These are phyloP conservation scores for Acropternis orthonyx DNA, from an alignment of 2,797 vertebrate genomes.

Conservation along the genomic window DNA sequence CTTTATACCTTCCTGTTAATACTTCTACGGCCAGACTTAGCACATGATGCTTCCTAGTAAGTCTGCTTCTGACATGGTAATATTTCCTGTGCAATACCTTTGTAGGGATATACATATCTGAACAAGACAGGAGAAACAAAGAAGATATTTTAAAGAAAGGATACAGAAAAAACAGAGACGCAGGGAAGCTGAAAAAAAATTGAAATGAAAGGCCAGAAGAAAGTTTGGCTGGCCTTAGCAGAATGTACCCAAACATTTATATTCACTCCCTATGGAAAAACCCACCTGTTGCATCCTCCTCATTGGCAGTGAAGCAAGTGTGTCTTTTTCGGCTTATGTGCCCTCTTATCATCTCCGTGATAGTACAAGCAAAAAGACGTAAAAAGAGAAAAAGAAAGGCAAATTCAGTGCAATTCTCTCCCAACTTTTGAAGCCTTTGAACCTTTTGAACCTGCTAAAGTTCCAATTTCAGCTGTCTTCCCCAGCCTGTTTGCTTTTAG, in stretches of 20 bases:
- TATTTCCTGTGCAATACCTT: background rate
- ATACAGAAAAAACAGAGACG: background rate
- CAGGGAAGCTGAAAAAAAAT: background rate
- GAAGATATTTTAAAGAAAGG: background rate
- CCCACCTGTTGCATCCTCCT: background rate
- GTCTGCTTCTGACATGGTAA: background rate
- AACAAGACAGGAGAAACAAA: background rate
- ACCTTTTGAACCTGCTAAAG: too few relatives aligned
- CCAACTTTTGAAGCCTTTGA: too few relatives aligned
- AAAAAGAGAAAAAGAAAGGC: background rate
- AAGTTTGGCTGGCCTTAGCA: background rate
- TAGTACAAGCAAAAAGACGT: background rate
- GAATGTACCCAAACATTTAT: background rate
- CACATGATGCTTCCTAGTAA: background rate
- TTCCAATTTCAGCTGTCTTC: background rate
- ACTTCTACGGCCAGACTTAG: background rate
- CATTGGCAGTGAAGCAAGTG: background rate
- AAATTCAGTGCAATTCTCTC: background rate
- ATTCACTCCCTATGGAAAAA: background rate
- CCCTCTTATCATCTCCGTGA: background rate
- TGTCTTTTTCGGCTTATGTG: background rate
- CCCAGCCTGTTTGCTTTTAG: background rate
- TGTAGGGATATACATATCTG: background rate
- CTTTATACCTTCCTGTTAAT: background rate
- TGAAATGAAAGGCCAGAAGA: background rate